phyloP scores from a whole-genome alignment of 2,888 invertebrate species.

The Harpagoxenus sublaevis region DNA sequence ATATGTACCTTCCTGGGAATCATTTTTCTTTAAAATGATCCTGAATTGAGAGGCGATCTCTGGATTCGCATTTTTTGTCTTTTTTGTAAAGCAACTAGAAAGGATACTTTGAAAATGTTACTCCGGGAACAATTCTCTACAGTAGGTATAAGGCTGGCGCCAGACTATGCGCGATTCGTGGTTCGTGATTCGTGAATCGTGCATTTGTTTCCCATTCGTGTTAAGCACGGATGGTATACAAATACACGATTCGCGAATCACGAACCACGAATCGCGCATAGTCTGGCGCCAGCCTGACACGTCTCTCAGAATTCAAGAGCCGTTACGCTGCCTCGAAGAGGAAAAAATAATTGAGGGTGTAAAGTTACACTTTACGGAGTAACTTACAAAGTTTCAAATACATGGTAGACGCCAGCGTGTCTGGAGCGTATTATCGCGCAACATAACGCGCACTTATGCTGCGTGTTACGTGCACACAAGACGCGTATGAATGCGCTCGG shows the following conservation, averaged over 20 bases:
- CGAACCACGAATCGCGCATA: too few relatives aligned
- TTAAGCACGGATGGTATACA: too few relatives aligned
- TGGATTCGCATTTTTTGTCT: too few relatives aligned
- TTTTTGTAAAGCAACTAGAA: too few relatives aligned
- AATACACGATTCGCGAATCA: too few relatives aligned
- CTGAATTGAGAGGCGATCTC: not conserved
- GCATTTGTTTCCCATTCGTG: too few relatives aligned
- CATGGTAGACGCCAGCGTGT: not conserved
- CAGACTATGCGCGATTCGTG: too few relatives aligned
- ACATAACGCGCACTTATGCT: not conserved
- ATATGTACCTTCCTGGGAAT: not conserved
- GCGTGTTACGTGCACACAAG: not conserved
- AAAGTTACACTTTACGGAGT: slow-evolving; percentile 10
- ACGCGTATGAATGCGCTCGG: slow-evolving; percentile 14
- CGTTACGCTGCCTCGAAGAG: not conserved
- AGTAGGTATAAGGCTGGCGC: too few relatives aligned
- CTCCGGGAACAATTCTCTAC: not conserved
- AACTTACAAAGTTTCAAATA: slow-evolving; percentile 4
- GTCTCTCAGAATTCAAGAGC: not conserved
- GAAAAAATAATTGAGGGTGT: not conserved
- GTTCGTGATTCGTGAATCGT: too few relatives aligned
- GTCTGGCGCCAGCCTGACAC: too few relatives aligned
- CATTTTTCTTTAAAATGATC: not conserved
- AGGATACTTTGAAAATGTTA: not conserved
- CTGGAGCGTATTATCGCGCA: not conserved